Evolutionary conservation across 2,113 vertebrate species (phyloP).

Genomic region (Chlamydotis undulata): DNA sequence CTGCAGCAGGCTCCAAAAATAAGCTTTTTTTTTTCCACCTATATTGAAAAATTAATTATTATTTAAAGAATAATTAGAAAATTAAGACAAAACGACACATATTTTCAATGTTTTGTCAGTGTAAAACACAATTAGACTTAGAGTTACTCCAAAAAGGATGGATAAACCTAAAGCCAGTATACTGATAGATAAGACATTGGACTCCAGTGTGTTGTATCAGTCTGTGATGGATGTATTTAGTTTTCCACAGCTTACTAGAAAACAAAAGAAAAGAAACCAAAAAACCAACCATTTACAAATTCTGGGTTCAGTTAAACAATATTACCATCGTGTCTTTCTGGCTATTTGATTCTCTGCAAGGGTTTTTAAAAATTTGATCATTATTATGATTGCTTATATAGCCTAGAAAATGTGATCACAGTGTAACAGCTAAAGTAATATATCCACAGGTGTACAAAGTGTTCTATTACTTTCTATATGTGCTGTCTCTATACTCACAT

Average conservation of each 20-base stretch:
- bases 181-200: neutral
- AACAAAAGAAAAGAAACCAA: neutral
- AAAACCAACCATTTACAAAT: neutral
- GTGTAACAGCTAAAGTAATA: neutral
- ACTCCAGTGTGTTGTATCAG: neutral
- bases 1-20: neutral
- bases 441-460: neutral
- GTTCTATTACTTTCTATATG: neutral
- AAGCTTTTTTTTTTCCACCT: too few species aligned
- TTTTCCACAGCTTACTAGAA: neutral
- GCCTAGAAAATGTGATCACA: neutral
- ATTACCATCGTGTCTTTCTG: neutral
- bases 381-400: neutral
- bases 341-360: neutral
- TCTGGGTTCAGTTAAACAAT: neutral
- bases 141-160: neutral
- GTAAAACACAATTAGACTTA: neutral
- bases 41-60: neutral
- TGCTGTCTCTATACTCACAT: accelerated
- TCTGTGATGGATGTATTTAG: neutral
- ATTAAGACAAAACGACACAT: neutral
- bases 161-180: neutral
- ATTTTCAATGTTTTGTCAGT: neutral
- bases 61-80: neutral
- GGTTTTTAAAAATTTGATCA: neutral